These are phyloP conservation scores for Napeogenes sylphis DNA, from an alignment of 2,888 invertebrate genomes.

Conservation along the genomic window DNA sequence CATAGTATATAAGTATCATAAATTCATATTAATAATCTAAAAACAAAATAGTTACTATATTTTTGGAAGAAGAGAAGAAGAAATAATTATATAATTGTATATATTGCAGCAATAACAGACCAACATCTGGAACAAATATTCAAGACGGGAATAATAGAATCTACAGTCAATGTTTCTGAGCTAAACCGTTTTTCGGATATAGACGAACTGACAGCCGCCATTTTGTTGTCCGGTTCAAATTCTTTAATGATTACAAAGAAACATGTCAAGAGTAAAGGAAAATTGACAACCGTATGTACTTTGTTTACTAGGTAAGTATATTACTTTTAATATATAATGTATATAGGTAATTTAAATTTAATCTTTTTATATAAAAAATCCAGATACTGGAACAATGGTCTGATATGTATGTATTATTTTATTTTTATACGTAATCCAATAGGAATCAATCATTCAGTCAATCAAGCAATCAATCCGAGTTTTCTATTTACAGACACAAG, in stretches of 20 bases:
- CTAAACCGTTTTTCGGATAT: conserved; percentile 72
- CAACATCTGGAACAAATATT: conserved; percentile 75
- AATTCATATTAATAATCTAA: no score
- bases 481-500: no score
- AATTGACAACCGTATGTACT: conserved; percentile 60
- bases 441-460: no score
- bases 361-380: no score
- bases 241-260: conserved; percentile 68
- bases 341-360: no score
- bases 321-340: background rate
- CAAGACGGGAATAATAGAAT: conserved; percentile 59
- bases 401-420: no score
- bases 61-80: no score
- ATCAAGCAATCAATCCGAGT: no score
- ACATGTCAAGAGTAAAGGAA: conserved; percentile 74
- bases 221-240: conserved; percentile 78
- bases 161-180: conserved; percentile 43
- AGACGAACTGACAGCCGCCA: conserved; percentile 77
- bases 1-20: no score
- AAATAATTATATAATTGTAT: background rate
- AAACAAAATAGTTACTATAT: no score
- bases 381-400: no score
- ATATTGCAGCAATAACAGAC: conserved; percentile 67
- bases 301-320: conserved; percentile 74
- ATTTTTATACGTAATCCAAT: no score